A percentile compares a stretch with the other conserved stretches of the same genome.
Conservation (phyloP, 2,113 vertebrate genomes). For the Anhinga rufa region DNA sequence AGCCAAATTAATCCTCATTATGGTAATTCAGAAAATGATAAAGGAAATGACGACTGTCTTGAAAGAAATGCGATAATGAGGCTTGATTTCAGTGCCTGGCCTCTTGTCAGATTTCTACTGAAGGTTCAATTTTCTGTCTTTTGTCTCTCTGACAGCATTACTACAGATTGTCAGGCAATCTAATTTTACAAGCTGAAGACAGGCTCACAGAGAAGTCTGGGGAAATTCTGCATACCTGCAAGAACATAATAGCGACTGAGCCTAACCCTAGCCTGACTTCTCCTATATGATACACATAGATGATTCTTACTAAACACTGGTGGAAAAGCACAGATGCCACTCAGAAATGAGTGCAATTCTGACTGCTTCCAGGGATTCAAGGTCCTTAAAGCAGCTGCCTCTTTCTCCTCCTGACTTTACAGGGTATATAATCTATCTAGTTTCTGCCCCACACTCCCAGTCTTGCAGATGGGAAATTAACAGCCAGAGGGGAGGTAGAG, state of each 20-base stretch:
- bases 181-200: slow-evolving; percentile 17
- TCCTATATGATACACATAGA: fast-evolving
- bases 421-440: fast-evolving
- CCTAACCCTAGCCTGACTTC: background rate
- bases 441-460: background rate
- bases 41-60: slow-evolving; percentile 33
- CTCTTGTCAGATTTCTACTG: background rate
- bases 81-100: background rate
- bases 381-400: background rate
- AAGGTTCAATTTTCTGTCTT: background rate
- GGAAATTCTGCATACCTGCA: background rate
- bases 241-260: fast-evolving
- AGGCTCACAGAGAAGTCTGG: background rate
- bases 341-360: background rate
- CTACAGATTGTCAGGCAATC: background rate
- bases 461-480: background rate
- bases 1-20: slow-evolving; percentile 61
- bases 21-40: slow-evolving; percentile 37
- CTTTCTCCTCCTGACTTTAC: background rate
- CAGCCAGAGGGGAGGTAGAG: background rate
- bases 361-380: background rate
- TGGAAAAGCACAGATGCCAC: background rate
- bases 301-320: background rate
- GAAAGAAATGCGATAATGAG: slow-evolving; percentile 46
- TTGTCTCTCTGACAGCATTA: background rate